Conservation (phyloP, 2,888 invertebrate species). For the Lasioglossum pauxillum region DNA sequence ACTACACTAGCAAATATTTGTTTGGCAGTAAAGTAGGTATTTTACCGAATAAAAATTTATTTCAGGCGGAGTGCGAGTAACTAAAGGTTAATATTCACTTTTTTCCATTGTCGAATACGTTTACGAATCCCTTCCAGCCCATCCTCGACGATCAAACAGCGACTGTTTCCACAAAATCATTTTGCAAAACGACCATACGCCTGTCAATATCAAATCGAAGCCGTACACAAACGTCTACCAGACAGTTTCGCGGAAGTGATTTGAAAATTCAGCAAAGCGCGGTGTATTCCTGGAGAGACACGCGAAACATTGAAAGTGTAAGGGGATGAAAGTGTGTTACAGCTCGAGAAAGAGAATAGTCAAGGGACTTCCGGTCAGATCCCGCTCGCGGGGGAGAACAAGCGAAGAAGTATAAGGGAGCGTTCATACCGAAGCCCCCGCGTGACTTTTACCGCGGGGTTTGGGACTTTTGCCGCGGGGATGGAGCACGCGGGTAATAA, state of each 20-base stretch:
- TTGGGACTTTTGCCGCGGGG: too few species aligned
- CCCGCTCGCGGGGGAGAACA: constrained; percentile 32
- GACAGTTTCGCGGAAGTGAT: background rate
- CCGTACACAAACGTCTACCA: background rate
- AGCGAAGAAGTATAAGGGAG: constrained; percentile 51
- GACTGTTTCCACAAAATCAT: background rate
- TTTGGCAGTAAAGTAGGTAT: too few species aligned
- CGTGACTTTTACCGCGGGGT: too few species aligned
- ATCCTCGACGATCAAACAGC: background rate
- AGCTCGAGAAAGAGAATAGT: background rate
- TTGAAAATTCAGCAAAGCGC: background rate
- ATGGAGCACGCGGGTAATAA: too few species aligned
- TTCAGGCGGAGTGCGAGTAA: too few species aligned
- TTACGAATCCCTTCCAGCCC: background rate
- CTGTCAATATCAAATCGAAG: background rate
- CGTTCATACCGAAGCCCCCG: too few species aligned
- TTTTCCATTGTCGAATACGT: background rate
- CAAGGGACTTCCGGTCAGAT: constrained; percentile 19
- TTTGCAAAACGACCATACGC: background rate
- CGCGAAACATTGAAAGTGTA: background rate
- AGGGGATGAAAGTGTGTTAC: background rate
- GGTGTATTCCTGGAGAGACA: background rate
- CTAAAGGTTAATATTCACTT: background rate
- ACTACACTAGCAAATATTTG: too few species aligned
- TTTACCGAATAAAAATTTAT: too few species aligned